Evolutionary conservation across 1,140 invertebrate species (phyloP).

Genomic region (Platyura marginata): DNA sequence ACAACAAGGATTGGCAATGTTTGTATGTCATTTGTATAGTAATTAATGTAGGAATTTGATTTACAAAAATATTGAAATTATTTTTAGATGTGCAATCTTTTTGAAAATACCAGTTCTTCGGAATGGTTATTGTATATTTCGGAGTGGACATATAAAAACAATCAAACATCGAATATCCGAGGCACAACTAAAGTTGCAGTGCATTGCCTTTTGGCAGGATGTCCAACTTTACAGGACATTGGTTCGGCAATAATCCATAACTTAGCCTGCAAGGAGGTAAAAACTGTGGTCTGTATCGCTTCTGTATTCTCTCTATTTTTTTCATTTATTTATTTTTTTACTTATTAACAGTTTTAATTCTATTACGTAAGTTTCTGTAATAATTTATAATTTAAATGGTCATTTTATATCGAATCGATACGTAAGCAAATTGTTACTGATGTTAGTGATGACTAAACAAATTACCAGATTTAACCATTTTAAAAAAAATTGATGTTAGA

Average conservation of each 20-base stretch:
- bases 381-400: too few species aligned
- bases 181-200: conserved; percentile 83
- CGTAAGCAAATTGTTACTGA: too few species aligned
- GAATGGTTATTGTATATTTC: conserved; percentile 89
- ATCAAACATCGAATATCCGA: conserved; percentile 68
- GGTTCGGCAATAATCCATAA: conserved; percentile 81
- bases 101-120: conserved; percentile 71
- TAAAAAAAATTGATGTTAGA: too few species aligned
- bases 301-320: conserved; percentile 7
- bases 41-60: neutral
- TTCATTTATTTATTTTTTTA: neutral
- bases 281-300: conserved; percentile 80
- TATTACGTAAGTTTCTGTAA: too few species aligned
- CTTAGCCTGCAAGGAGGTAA: conserved; percentile 87
- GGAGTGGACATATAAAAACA: conserved; percentile 60
- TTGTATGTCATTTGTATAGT: conserved; percentile 48
- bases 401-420: too few species aligned
- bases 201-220: conserved; percentile 61
- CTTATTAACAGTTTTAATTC: too few species aligned
- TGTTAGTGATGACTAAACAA: too few species aligned
- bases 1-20: conserved; percentile 58
- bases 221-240: conserved; percentile 47
- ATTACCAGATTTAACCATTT: too few species aligned
- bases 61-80: too few species aligned
- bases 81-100: conserved; percentile 71